Evolutionary conservation across 2,888 invertebrate species (phyloP).

Genomic region (Nyleta sp.): DNA sequence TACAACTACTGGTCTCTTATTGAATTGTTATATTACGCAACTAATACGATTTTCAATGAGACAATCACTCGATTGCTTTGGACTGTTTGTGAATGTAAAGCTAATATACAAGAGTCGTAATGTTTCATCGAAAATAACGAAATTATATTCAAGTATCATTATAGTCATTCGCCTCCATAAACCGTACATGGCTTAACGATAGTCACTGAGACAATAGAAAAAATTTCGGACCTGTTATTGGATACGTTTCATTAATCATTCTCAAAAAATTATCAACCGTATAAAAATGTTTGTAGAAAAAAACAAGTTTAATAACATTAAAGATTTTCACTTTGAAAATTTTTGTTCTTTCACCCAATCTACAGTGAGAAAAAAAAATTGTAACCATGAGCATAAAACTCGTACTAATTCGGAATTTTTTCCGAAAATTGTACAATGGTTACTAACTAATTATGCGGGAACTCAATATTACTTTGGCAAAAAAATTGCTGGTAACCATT

Average conservation of each 20-base stretch:
- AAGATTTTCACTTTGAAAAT: too few species aligned
- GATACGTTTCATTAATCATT: neutral
- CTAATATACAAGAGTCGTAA: neutral
- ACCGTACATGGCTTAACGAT: slow-evolving; percentile 1
- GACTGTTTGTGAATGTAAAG: neutral
- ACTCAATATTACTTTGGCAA: too few species aligned
- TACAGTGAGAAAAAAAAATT: too few species aligned
- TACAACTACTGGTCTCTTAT: slow-evolving; percentile 31
- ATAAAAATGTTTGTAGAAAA: too few species aligned
- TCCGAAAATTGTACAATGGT: too few species aligned
- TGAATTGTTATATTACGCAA: slow-evolving; percentile 57
- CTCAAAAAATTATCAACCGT: too few species aligned
- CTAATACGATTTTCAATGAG: slow-evolving; percentile 54
- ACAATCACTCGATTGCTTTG: slow-evolving; percentile 33
- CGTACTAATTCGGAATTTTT: too few species aligned
- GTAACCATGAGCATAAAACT: too few species aligned
- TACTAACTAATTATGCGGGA: too few species aligned
- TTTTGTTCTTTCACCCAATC: too few species aligned
- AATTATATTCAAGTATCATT: slow-evolving; percentile 5
- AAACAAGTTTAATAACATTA: too few species aligned
- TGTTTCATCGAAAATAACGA: slow-evolving; percentile 9
- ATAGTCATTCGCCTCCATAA: slow-evolving; percentile 9
- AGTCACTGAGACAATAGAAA: neutral
- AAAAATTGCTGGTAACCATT: too few species aligned
- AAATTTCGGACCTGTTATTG: neutral